Evolutionary conservation across 2,888 invertebrate genomes (phyloP), one percentile per base, ranked within the genome.

Genomic region (Rhagophthalmus giganteus): DNA sequence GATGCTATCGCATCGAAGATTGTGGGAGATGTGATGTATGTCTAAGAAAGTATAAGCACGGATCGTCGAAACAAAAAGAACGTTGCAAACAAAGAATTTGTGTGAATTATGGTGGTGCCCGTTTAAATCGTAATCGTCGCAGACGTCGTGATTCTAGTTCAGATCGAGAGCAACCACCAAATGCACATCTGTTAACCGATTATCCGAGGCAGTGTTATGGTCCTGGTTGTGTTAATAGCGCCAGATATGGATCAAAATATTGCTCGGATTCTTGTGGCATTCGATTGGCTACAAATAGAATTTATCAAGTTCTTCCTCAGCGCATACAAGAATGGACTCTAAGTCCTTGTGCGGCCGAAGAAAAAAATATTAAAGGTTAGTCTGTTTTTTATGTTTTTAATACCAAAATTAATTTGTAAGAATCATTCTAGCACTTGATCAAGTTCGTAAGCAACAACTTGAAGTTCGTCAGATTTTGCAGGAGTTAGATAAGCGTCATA

Each of bases 321-420:
- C 83, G 96, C 6, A 87, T 97, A 47, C 94, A 94, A 69, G 94
- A 96, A 71, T 96, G 96, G 95, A 87, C 91, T 11, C 77, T 92
- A 11, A 87, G 89, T 1, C 83, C 89, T 0, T 94, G 93, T 67
- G 81, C 85, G 10, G 94, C 95, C 0, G 96, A 96, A 69, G 89
- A 90, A 63, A 85, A 85, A 63, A 95, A 75, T 48, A 73, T 70
- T 32, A 74, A 72, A 66, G 54, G 49, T 49, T 10, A 10, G 8
- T 9, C 13, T 30, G n/a, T 8, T 14, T 13, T 25, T 24, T 37
- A 28, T 24, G 30, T 41, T n/a, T n/a, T n/a, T n/a, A n/a, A n/a
- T n/a, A n/a, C n/a, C n/a, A 34, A 15, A 6, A 10, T 35, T 12
- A n/a, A 12, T 7, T 4, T 32, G 14, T 35, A n/a, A n/a, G n/a